Base-by-base conservation (phyloP, 2,888 invertebrate genomes). In the Saturnia pavonia region DNA sequence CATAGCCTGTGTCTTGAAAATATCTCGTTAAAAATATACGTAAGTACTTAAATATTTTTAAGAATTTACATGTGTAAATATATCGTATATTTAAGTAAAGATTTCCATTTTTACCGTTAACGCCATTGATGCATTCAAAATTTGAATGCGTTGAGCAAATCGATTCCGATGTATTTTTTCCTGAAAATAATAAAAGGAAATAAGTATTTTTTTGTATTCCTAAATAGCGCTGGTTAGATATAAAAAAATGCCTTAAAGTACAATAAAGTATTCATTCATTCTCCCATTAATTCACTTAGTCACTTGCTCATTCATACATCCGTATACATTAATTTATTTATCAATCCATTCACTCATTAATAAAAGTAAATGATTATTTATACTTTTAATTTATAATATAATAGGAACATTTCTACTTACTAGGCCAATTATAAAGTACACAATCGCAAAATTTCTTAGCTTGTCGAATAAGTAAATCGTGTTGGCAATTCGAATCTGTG, bases 401-500 rank as follows among this genome's bases (percentile, higher is more conserved):
- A 34, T 34, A 34, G 7, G n/a, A 68, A 34, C 19, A 40, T 42
- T 54, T 19, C 51, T 11, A 85, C 91, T 86, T 81, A 94, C 94
- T 83, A 22, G 93, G 94, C 92, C 92, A 93, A 74, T 91, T 89
- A 76, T 80, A 94, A 43, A 88, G 82, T 9, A 91, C 88, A 75
- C 95, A 95, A 42, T 90, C 80, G 76, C 95, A 95, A 71, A 82
- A 80, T 27, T 84, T 82, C 74, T 88, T 87, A 0, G 94, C 91
- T 74, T 93, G 91, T 67, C 86, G 87, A 0, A 95, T 89, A 77
- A 94, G 83, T 71, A 94, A 85, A 73, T 95, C 94, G 71, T 93
- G 87, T 74, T 94, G 92, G 75, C 95, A 95, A 73, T 95, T 95
- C 45, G 89, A 90, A 72, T 94, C 94, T 0, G 95, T 95, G 75